Evolutionary conservation across 2,113 vertebrate genomes (phyloP).

Genomic region (Shinisaurus crocodilurus): DNA sequence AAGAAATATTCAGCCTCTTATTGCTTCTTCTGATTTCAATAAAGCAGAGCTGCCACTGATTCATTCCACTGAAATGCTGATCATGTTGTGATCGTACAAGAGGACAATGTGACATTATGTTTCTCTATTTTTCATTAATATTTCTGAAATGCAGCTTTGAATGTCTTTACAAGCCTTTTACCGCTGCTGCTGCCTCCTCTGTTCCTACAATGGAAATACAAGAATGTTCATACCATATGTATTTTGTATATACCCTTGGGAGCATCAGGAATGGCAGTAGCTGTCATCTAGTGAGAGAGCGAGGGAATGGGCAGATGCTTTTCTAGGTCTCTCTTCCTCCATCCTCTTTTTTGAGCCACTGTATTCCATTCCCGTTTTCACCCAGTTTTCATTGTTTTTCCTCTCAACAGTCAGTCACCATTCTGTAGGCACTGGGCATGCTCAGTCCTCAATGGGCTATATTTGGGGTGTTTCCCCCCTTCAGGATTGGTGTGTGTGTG

Average conservation of each 20-base stretch:
- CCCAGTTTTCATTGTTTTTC: too few relatives aligned
- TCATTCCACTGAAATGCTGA: background rate
- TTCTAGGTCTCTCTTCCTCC: too few relatives aligned
- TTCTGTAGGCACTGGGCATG: too few relatives aligned
- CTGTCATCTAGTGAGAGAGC: too few relatives aligned
- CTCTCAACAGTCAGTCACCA: too few relatives aligned
- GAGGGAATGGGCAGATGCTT: too few relatives aligned
- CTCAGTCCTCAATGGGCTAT: too few relatives aligned
- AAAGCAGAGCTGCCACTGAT: background rate
- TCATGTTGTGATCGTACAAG: background rate
- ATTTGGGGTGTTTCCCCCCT: too few relatives aligned
- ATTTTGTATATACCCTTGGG: background rate
- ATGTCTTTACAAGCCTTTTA: background rate
- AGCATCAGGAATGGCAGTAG: too few relatives aligned
- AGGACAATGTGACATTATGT: background rate
- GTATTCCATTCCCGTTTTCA: too few relatives aligned
- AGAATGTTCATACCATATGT: background rate
- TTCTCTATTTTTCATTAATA: background rate
- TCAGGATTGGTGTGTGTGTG: too few relatives aligned
- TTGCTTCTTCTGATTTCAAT: constrained; percentile 29
- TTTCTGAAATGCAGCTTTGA: background rate
- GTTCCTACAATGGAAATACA: background rate
- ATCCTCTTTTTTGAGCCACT: too few relatives aligned
- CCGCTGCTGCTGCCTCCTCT: background rate
- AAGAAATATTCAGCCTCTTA: background rate